These are phyloP conservation scores for Eupleurogrammus muticus DNA, from an alignment of 2,797 vertebrate genomes.

Conservation along the genomic window DNA sequence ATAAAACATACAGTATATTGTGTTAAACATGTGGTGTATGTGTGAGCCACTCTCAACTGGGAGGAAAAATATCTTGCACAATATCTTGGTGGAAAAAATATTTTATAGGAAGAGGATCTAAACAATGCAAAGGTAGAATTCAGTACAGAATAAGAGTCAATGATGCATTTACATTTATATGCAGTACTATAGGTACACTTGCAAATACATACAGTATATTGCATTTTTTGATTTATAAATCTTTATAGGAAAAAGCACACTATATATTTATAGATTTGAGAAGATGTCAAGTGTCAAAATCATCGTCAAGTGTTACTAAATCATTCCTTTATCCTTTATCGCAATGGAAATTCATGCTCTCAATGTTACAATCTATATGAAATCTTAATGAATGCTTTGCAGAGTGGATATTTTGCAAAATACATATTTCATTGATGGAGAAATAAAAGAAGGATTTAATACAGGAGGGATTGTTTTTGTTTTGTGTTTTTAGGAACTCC, in stretches of 20 bases:
- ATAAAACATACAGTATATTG: background rate
- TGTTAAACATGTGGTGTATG: background rate
- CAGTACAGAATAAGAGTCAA: background rate
- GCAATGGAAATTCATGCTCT: background rate
- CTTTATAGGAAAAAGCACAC: too few species aligned
- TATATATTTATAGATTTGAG: too few species aligned
- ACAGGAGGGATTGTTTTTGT: too few species aligned
- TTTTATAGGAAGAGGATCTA: background rate
- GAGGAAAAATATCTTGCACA: background rate
- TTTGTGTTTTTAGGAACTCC: too few species aligned
- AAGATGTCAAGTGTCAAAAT: conserved; percentile 15
- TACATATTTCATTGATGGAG: background rate
- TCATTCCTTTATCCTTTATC: background rate
- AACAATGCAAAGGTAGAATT: background rate
- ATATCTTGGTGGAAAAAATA: background rate
- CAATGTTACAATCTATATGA: background rate
- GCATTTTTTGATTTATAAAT: conserved; percentile 8
- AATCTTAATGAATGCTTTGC: background rate
- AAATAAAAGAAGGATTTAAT: too few species aligned
- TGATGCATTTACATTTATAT: background rate
- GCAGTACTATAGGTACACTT: background rate
- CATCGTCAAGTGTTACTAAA: conserved; percentile 13
- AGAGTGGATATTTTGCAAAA: background rate
- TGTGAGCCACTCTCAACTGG: background rate
- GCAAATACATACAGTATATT: background rate